These are phyloP conservation scores for Amiota minor DNA, from an alignment of 2,888 invertebrate genomes.

Conservation along the genomic window DNA sequence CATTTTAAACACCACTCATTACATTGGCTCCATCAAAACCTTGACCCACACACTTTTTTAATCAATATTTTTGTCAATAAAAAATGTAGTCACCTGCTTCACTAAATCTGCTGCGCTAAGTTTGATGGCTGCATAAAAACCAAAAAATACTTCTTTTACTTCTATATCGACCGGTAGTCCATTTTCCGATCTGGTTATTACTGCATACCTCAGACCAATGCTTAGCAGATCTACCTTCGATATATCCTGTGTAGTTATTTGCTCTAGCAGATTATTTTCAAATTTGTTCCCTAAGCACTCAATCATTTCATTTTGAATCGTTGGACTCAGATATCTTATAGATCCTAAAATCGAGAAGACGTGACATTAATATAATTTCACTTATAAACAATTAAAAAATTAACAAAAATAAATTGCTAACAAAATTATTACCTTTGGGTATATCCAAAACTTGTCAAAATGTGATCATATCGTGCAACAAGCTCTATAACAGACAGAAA, in stretches of 20 bases:
- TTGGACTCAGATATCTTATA: constrained; percentile 25
- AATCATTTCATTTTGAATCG: constrained; percentile 26
- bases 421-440: not conserved
- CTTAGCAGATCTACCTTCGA: too few species aligned
- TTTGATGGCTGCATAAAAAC: constrained; percentile 27
- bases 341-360: not conserved
- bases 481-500: not conserved
- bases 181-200: too few species aligned
- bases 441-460: not conserved
- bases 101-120: constrained; percentile 26
- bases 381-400: not conserved
- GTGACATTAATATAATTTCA: not conserved
- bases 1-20: too few species aligned
- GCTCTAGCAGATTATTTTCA: too few species aligned
- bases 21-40: too few species aligned
- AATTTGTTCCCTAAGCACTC: too few species aligned
- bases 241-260: too few species aligned
- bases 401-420: constrained; percentile 1
- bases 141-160: constrained; percentile 31
- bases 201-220: too few species aligned
- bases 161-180: too few species aligned
- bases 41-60: constrained; percentile 29
- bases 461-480: not conserved
- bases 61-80: constrained; percentile 20
- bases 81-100: constrained; percentile 24